Percentiles rank a stretch among this genome's conserved stretches.
phyloP scores from a whole-genome alignment of 2,888 invertebrate species.

The Volucella zonaria region DNA sequence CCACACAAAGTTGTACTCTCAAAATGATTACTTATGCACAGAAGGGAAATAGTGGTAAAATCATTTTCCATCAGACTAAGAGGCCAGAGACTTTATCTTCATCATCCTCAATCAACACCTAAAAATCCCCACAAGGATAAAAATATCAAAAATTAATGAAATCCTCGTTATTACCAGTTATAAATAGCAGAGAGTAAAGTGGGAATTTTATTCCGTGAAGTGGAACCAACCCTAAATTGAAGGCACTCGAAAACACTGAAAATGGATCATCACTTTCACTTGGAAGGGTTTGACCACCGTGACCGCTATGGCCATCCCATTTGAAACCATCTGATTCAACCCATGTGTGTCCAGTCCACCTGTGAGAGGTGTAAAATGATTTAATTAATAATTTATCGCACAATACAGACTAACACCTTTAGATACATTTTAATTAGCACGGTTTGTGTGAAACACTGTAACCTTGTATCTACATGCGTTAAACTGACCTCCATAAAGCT shows the following conservation, averaged over 20 bases:
- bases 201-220: not conserved
- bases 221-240: slow-evolving; percentile 19
- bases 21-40: slow-evolving; percentile 6
- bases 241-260: slow-evolving; percentile 9
- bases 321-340: too few species aligned
- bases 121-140: not conserved
- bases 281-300: not conserved
- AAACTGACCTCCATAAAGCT: too few species aligned
- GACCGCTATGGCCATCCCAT: not conserved
- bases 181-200: not conserved
- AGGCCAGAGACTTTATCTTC: not conserved
- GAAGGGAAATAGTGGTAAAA: slow-evolving; percentile 31
- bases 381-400: slow-evolving; percentile 70
- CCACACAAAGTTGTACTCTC: not conserved
- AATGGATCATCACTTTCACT: not conserved
- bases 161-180: slow-evolving; percentile 10
- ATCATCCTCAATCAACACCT: slow-evolving; percentile 11
- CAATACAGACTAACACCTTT: slow-evolving; percentile 71
- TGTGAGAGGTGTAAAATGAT: slow-evolving; percentile 58
- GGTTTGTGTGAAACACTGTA: slow-evolving; percentile 15
- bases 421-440: slow-evolving; percentile 70
- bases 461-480: not conserved
- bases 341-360: not conserved
- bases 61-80: slow-evolving; percentile 17
- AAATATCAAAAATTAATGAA: slow-evolving; percentile 51